Conservation (phyloP, 2,797 vertebrate genomes). For the Eremophila alpestris region DNA sequence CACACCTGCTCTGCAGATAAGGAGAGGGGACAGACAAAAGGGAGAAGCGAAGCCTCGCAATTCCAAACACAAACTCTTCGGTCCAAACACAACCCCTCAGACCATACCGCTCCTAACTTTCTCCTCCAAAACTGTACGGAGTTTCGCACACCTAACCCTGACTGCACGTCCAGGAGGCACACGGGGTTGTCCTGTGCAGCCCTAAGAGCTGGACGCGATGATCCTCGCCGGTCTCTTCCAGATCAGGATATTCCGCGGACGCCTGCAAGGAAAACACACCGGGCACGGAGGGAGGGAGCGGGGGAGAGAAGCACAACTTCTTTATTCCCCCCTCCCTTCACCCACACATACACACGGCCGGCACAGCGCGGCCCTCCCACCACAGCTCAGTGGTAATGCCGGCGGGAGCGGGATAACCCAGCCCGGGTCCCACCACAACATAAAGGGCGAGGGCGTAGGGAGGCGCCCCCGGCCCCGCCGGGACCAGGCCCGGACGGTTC, state of each 20-base stretch:
- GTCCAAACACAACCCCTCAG: not conserved
- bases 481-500: conserved; percentile 34
- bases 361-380: not conserved
- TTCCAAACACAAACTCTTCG: not conserved
- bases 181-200: not conserved
- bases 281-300: not conserved
- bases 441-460: conserved; percentile 49
- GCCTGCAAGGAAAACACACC: not conserved
- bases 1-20: not conserved
- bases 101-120: not conserved
- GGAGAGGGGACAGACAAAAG: not conserved
- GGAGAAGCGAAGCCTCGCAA: not conserved
- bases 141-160: not conserved
- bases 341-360: not conserved
- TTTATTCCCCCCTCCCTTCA: not conserved
- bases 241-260: not conserved
- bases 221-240: not conserved
- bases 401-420: not conserved
- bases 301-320: not conserved
- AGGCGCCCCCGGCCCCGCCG: conserved; percentile 6
- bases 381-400: not conserved
- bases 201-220: not conserved
- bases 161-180: not conserved
- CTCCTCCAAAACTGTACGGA: not conserved
- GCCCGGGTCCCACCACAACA: conserved; percentile 54